phyloP scores from a whole-genome alignment of 2,888 invertebrate species.

The Lasioglossum villosulum region DNA sequence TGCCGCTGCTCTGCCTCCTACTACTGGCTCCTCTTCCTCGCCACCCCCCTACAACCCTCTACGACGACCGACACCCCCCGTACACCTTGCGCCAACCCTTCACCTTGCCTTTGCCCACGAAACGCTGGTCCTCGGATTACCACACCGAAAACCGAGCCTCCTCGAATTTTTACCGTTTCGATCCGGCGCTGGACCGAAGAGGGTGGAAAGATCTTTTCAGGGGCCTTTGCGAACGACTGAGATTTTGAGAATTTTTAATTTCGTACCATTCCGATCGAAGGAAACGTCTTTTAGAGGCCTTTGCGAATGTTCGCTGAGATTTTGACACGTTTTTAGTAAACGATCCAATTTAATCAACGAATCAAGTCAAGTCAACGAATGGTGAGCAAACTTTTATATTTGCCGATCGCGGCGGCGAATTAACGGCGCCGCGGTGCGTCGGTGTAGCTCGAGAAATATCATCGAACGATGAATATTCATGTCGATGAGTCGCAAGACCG shows the following conservation, averaged over 20 bases:
- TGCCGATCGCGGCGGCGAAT: constrained; percentile 83
- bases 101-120: constrained; percentile 63
- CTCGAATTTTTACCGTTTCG: constrained; percentile 7
- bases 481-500: constrained; percentile 83
- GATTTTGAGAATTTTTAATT: too few species aligned
- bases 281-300: too few species aligned
- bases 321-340: too few species aligned
- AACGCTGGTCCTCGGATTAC: constrained; percentile 54
- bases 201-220: not conserved
- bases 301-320: too few species aligned
- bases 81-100: constrained; percentile 36
- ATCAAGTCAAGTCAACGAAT: not conserved
- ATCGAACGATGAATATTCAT: constrained; percentile 85
- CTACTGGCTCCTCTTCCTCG: not conserved
- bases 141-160: not conserved
- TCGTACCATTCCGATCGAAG: too few species aligned
- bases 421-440: constrained; percentile 77
- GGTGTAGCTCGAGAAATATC: constrained; percentile 81
- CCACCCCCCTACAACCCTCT: constrained; percentile 10
- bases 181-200: not conserved
- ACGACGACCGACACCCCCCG: constrained; percentile 12
- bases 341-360: not conserved
- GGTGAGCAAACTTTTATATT: constrained; percentile 48
- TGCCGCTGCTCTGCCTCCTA: constrained; percentile 26
- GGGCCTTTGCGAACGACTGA: too few species aligned